phyloP scores from a whole-genome alignment of 2,888 invertebrate species.

The Cantharis rufa region DNA sequence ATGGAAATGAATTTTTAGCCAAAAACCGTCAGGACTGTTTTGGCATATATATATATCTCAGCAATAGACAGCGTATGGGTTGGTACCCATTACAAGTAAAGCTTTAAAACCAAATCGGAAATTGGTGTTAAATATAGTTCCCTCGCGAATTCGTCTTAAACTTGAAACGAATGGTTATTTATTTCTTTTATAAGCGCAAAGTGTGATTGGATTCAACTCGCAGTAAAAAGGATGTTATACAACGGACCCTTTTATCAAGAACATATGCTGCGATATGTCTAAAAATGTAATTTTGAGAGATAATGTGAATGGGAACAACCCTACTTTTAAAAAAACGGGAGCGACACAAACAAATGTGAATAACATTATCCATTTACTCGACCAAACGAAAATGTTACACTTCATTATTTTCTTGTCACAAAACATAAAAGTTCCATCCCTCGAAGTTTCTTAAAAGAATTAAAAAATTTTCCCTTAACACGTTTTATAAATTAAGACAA shows the following conservation, averaged over 20 bases:
- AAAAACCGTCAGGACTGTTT: not conserved
- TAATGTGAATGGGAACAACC: slow-evolving; percentile 52
- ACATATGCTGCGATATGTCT: slow-evolving; percentile 54
- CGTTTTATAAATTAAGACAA: not conserved
- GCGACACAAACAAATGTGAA: slow-evolving; percentile 58
- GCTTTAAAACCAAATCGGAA: slow-evolving; percentile 6
- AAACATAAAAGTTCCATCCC: not conserved
- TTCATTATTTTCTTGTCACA: slow-evolving; percentile 12
- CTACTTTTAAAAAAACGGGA: slow-evolving; percentile 45
- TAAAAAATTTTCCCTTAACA: not conserved
- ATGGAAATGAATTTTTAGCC: not conserved
- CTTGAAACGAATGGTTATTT: slow-evolving; percentile 25
- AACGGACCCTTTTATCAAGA: slow-evolving; percentile 49
- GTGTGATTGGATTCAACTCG: slow-evolving; percentile 21
- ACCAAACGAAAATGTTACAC: slow-evolving; percentile 37
- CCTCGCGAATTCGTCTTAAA: slow-evolving; percentile 22
- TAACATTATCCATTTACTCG: slow-evolving; percentile 56
- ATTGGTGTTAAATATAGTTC: slow-evolving; percentile 25
- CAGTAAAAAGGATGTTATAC: slow-evolving; percentile 19
- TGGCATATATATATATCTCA: not conserved
- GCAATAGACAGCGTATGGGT: not conserved
- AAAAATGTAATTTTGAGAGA: slow-evolving; percentile 55
- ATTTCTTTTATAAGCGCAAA: slow-evolving; percentile 22
- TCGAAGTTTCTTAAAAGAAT: not conserved
- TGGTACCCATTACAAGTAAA: not conserved